phyloP scores from a whole-genome alignment of 1,140 invertebrate genomes.

The Mya arenaria region DNA sequence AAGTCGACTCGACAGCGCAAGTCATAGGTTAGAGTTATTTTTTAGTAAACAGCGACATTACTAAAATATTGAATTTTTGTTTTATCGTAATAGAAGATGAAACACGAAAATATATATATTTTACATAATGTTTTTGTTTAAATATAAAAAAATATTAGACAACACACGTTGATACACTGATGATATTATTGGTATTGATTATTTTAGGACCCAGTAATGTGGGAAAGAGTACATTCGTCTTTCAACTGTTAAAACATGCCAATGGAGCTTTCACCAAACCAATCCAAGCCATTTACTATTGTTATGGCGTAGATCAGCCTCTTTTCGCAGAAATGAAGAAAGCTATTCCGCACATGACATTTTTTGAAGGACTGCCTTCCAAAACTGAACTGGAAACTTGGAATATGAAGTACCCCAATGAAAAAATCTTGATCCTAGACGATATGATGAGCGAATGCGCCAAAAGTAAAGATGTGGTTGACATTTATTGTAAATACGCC shows the following conservation, averaged over 20 bases:
- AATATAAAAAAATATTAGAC: too few species aligned
- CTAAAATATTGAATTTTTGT: too few species aligned
- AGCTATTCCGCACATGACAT: slow-evolving; percentile 2
- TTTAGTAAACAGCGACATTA: too few species aligned
- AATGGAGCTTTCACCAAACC: slow-evolving; percentile 25
- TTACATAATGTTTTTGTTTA: not conserved
- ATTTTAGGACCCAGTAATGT: slow-evolving; percentile 15
- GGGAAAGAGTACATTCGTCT: not conserved
- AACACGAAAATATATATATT: not conserved
- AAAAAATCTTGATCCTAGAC: slow-evolving; percentile 26
- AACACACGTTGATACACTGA: not conserved
- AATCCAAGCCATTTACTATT: slow-evolving; percentile 27
- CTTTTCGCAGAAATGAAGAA: slow-evolving; percentile 19
- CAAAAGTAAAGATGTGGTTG: slow-evolving; percentile 20
- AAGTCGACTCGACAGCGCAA: slow-evolving; percentile 9
- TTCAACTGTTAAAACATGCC: slow-evolving; percentile 16
- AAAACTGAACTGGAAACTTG: slow-evolving; percentile 22
- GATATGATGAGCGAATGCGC: slow-evolving; percentile 26
- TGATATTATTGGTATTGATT: not conserved
- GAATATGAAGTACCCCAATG: slow-evolving; percentile 15
- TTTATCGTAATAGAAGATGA: too few species aligned
- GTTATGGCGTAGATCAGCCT: slow-evolving; percentile 27
- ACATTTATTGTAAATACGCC: slow-evolving; percentile 19
- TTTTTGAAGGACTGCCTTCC: not conserved
- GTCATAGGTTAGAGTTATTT: slow-evolving; percentile 5